These are phyloP conservation scores for Contarinia nasturtii DNA, from an alignment of 1,140 invertebrate species.

Conservation along the genomic window DNA sequence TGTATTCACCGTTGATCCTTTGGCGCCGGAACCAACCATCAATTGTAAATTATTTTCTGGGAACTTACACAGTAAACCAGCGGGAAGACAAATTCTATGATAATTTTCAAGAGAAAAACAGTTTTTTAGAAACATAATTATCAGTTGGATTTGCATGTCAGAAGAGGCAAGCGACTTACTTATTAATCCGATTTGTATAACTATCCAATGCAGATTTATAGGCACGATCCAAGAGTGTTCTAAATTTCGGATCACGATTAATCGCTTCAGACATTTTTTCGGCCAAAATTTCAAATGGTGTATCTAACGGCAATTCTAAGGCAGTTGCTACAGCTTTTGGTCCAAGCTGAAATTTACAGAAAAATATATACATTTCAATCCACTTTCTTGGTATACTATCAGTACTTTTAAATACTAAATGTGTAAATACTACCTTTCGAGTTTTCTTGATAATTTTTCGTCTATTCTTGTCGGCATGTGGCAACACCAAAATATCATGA, in stretches of 20 bases:
- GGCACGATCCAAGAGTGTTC: slow-evolving; percentile 59
- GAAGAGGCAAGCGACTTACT: slow-evolving; percentile 23
- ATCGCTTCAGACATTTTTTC: slow-evolving; percentile 50
- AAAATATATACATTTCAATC: neutral
- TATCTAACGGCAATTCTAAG: slow-evolving; percentile 41
- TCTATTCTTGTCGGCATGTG: slow-evolving; percentile 49
- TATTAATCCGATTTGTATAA: slow-evolving; percentile 81
- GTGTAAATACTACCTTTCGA: slow-evolving; percentile 31
- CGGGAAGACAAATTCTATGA: slow-evolving; percentile 48
- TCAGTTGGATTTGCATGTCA: neutral
- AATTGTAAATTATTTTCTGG: slow-evolving; percentile 91
- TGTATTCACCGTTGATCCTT: slow-evolving; percentile 89
- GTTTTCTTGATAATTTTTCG: slow-evolving; percentile 48
- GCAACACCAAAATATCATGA: slow-evolving; percentile 75
- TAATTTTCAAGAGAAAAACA: neutral
- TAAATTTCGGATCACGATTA: slow-evolving; percentile 51
- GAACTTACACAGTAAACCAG: slow-evolving; percentile 68
- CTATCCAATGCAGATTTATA: slow-evolving; percentile 70
- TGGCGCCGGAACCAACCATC: slow-evolving; percentile 96
- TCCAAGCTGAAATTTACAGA: slow-evolving; percentile 24
- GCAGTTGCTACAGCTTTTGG: slow-evolving; percentile 45
- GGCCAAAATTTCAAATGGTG: slow-evolving; percentile 32
- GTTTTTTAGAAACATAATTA: neutral
- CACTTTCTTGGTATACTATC: neutral
- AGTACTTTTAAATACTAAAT: no score